These are phyloP conservation scores for Liparis tanakae DNA, from an alignment of 2,797 vertebrate species.

Conservation along the genomic window DNA sequence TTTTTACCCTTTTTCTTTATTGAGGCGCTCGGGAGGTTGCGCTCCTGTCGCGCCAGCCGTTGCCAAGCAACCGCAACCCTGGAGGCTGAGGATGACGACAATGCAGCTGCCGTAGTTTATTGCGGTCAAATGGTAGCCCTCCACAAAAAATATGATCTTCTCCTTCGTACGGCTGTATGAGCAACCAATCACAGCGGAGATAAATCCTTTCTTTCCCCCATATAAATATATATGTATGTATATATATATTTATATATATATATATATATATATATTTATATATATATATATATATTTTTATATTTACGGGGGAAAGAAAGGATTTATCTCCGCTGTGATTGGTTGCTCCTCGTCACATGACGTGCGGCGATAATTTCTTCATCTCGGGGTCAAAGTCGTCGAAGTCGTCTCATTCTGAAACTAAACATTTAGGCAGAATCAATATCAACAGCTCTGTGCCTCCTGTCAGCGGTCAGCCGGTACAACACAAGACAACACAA, in stretches of 20 bases:
- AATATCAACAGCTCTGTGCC: slow-evolving; percentile 32
- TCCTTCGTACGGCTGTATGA: too few species aligned
- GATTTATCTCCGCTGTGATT: background rate
- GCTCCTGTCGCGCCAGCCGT: background rate
- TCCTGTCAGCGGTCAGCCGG: slow-evolving; percentile 48
- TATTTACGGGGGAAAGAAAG: background rate
- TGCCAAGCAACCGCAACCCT: background rate
- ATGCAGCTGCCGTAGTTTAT: background rate
- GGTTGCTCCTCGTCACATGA: background rate
- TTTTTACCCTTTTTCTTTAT: too few species aligned
- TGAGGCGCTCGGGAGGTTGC: background rate
- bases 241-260: too few species aligned
- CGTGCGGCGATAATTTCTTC: background rate
- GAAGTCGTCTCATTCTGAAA: background rate
- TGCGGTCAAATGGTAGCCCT: background rate
- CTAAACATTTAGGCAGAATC: slow-evolving; percentile 42
- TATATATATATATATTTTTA: background rate
- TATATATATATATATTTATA: too few species aligned
- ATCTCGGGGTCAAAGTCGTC: too few species aligned
- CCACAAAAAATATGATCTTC: too few species aligned
- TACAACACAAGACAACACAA: slow-evolving; percentile 18
- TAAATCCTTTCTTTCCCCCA: too few species aligned
- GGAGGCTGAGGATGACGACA: background rate
- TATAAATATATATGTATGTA: too few species aligned
- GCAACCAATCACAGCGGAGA: too few species aligned